These are phyloP conservation scores for Sebastes glaucus DNA, from an alignment of 2,797 vertebrate species.

Conservation along the genomic window DNA sequence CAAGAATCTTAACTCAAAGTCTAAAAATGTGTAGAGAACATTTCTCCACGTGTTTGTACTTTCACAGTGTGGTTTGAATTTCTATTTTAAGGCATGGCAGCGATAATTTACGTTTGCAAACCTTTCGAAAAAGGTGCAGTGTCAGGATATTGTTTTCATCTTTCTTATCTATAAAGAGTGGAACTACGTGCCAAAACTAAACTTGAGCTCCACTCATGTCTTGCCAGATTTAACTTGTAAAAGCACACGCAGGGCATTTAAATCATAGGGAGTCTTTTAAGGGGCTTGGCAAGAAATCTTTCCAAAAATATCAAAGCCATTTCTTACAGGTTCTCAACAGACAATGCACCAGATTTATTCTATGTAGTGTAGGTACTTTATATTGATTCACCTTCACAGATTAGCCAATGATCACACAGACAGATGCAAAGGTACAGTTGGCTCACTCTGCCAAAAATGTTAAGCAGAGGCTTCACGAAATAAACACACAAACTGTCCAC, in stretches of 20 bases:
- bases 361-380: neutral
- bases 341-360: neutral
- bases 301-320: slow-evolving; percentile 24
- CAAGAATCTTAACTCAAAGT: slow-evolving; percentile 6
- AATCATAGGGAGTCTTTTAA: slow-evolving; percentile 37
- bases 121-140: slow-evolving; percentile 50
- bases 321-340: neutral
- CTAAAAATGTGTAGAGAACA: slow-evolving; percentile 21
- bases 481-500: slow-evolving; percentile 9
- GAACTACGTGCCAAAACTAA: slow-evolving; percentile 50
- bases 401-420: slow-evolving; percentile 3
- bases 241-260: slow-evolving; percentile 40
- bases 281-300: slow-evolving; percentile 12
- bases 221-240: slow-evolving; percentile 65
- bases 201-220: slow-evolving; percentile 63
- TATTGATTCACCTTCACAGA: slow-evolving; percentile 19
- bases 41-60: slow-evolving; percentile 33
- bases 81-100: slow-evolving; percentile 44
- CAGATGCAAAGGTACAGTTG: slow-evolving; percentile 12
- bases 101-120: slow-evolving; percentile 59
- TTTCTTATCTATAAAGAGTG: slow-evolving; percentile 57
- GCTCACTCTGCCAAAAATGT: slow-evolving; percentile 28
- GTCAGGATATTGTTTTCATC: slow-evolving; percentile 60
- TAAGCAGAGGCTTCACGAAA: slow-evolving; percentile 11
- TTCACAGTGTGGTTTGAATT: slow-evolving; percentile 60